phyloP scores from a whole-genome alignment of 2,113 vertebrate species.

The Perognathus longimembris region DNA sequence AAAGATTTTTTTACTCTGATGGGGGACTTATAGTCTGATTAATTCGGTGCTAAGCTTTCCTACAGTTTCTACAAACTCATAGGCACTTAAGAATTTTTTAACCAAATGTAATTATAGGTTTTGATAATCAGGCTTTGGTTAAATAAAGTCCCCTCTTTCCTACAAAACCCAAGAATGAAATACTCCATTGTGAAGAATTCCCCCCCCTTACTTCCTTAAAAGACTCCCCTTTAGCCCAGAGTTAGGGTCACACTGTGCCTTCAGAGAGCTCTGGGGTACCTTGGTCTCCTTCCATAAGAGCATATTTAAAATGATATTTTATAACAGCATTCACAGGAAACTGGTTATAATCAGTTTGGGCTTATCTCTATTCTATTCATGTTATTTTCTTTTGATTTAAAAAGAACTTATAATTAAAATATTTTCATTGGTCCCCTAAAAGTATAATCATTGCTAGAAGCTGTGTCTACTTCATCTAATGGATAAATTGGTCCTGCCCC shows the following conservation, averaged over 20 bases:
- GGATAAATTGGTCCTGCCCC: slow-evolving; percentile 5
- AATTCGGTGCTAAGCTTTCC: slow-evolving; percentile 92
- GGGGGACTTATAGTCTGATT: slow-evolving; percentile 91
- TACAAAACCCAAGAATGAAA: slow-evolving; percentile 95
- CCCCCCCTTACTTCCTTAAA: slow-evolving; percentile 65
- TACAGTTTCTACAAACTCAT: slow-evolving; percentile 90
- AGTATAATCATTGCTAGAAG: not conserved
- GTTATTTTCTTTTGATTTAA: not conserved
- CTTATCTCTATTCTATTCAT: not conserved
- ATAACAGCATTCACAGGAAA: not conserved
- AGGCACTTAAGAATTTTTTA: slow-evolving; percentile 94
- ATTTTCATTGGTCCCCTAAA: not conserved
- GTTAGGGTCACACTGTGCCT: rapidly evolving
- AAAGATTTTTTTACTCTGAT: slow-evolving; percentile 87
- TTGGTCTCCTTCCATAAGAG: not conserved
- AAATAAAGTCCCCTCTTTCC: slow-evolving; percentile 92
- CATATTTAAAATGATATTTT: not conserved
- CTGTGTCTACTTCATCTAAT: rapidly evolving
- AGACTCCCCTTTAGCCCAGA: not conserved
- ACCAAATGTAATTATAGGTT: slow-evolving; percentile 96
- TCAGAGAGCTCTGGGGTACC: rapidly evolving
- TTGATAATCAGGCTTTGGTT: slow-evolving; percentile 92
- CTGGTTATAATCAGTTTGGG: not conserved
- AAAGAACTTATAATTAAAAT: not conserved
- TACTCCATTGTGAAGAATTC: slow-evolving; percentile 87